phyloP scores from a whole-genome alignment of 2,797 vertebrate genomes.

The Peromyscus aztecus region DNA sequence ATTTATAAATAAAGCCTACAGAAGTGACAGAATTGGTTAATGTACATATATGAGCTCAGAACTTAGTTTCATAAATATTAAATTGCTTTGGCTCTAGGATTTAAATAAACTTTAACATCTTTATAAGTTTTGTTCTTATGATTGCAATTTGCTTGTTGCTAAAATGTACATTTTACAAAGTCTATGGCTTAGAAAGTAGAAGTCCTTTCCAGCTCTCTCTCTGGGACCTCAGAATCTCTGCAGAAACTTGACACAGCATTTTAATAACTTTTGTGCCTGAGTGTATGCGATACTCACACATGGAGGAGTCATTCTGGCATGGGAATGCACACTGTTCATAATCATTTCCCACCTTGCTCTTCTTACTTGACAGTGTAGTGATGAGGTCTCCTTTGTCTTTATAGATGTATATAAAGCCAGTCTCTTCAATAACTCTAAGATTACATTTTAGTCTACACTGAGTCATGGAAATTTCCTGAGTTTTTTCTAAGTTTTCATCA shows the following conservation, averaged over 20 bases:
- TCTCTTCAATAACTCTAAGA: background rate
- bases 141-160: constrained; percentile 26
- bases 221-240: background rate
- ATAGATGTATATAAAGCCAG: background rate
- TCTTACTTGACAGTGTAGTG: background rate
- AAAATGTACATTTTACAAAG: constrained; percentile 27
- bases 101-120: constrained; percentile 43
- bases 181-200: constrained; percentile 2
- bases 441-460: background rate
- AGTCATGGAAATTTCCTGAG: background rate
- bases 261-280: background rate
- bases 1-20: constrained; percentile 43
- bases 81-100: constrained; percentile 50
- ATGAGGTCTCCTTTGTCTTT: background rate
- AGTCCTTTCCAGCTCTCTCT: background rate
- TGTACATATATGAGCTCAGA: background rate
- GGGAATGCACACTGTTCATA: background rate
- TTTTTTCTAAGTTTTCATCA: constrained; percentile 32
- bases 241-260: background rate
- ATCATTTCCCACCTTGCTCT: background rate
- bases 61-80: constrained; percentile 55
- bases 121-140: constrained; percentile 38
- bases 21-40: background rate
- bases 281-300: background rate
- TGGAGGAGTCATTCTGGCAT: background rate